Evolutionary conservation across 2,797 vertebrate genomes (phyloP).

Genomic region (Ciconia nigra): DNA sequence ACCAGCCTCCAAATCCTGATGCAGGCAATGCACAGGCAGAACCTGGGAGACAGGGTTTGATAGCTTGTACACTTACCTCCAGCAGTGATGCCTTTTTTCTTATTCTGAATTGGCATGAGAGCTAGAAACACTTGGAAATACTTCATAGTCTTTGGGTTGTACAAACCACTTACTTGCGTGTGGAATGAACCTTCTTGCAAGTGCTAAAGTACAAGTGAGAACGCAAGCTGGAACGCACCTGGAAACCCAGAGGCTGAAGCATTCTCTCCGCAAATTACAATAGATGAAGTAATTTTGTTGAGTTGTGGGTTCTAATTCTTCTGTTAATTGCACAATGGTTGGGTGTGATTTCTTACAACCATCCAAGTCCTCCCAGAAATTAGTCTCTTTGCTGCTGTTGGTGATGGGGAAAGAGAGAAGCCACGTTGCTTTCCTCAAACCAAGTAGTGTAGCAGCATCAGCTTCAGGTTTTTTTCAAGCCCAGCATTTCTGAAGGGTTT

Average conservation of each 20-base stretch:
- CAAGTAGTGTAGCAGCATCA: not conserved
- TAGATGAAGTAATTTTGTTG: not conserved
- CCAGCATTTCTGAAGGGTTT: not conserved
- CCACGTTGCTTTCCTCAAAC: not conserved
- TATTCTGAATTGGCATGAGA: not conserved
- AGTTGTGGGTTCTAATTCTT: not conserved
- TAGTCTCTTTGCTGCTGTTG: not conserved
- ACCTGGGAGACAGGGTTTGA: not conserved
- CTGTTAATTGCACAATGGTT: not conserved
- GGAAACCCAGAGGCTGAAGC: not conserved
- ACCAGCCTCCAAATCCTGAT: not conserved
- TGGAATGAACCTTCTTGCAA: not conserved
- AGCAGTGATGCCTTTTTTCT: not conserved
- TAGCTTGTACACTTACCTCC: not conserved
- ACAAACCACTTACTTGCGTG: fast-evolving
- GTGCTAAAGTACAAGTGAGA: not conserved
- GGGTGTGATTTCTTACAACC: not conserved
- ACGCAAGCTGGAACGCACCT: not conserved
- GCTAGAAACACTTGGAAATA: not conserved
- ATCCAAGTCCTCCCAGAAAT: not conserved
- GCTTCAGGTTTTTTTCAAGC: not conserved
- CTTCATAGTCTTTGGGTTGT: not conserved
- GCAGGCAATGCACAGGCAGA: not conserved
- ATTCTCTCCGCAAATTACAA: not conserved
- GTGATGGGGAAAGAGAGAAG: not conserved